Base-by-base conservation (phyloP, 2,888 invertebrate species). In the Ochlodes sylvanus region DNA sequence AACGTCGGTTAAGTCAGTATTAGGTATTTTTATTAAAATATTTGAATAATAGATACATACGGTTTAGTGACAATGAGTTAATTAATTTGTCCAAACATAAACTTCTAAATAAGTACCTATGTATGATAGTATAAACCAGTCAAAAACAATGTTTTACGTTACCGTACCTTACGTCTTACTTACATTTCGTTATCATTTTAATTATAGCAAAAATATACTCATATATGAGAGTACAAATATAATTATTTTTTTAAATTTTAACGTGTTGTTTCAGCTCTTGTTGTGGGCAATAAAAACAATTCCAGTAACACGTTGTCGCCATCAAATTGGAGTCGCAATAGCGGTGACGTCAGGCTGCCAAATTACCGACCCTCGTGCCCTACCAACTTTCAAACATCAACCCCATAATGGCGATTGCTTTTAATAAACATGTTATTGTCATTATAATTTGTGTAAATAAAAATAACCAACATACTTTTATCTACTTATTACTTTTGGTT, bases 261-360 rank as follows among this genome's bases (percentile, higher is more conserved):
- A 67, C 55, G 61, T 67, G 52, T 55, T 61, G 55, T 55, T 44
- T 21, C 60, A 34, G 21, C 34, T 61, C 55, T 67, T 67, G 61
- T n/a, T 64, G 65, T 64, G 73, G 75, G 76, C 79, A 79, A 80
- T 83, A 81, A 82, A 81, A 79, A 78, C 77, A 80, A 82, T 82
- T 78, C 73, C 69, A 77, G 80, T 77, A 78, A 80, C 78, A 80
- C 73, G 75, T 78, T 78, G 78, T 79, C 77, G 73, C 75, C 79
- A 79, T 78, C 77, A 77, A 80, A 84, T 84, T 82, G 82, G 78
- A 80, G 80, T 81, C 79, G 80, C 80, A 77, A 83, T 81, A 80
- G 78, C 83, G 70, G 75, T 79, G 72, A 76, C 76, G 83, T 79
- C 77, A 75, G 70, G 77, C 62, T 84, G 85, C 87, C 87, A 86